Evolutionary conservation across 2,113 vertebrate species (phyloP).

Genomic region (Equus quagga): DNA sequence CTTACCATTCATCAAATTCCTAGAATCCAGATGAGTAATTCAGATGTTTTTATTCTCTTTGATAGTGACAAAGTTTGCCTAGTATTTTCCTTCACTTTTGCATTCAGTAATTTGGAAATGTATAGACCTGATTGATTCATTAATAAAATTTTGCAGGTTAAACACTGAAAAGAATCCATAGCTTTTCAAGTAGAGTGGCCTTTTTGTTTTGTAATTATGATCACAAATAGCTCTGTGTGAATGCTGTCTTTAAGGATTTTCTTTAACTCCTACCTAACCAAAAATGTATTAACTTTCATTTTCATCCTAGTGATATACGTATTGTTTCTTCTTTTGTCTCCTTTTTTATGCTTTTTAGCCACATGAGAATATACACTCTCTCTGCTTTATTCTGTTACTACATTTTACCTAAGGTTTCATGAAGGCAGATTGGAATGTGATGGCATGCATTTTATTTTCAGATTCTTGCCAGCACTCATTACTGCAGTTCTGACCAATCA

Average conservation of each 20-base stretch:
- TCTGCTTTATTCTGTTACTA: conserved; percentile 10
- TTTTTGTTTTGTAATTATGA: conserved; percentile 46
- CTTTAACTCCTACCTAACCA: background rate
- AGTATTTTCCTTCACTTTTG: conserved; percentile 13
- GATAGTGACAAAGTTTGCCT: conserved; percentile 29
- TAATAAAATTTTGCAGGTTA: conserved; percentile 15
- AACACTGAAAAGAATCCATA: conserved; percentile 48
- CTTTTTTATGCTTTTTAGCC: background rate
- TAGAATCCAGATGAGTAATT: background rate
- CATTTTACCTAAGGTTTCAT: conserved; percentile 37
- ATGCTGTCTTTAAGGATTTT: conserved; percentile 35
- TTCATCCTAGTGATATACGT: background rate
- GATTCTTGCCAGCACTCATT: conserved; percentile 97
- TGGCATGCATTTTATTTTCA: conserved; percentile 82
- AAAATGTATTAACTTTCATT: background rate
- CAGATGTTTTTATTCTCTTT: conserved; percentile 40
- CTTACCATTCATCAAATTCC: background rate
- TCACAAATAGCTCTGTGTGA: conserved; percentile 28
- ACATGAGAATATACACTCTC: background rate
- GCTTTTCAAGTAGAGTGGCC: conserved; percentile 40
- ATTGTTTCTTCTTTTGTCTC: background rate
- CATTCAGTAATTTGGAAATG: conserved; percentile 33
- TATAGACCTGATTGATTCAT: background rate
- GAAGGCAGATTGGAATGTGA: background rate
- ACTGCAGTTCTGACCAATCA: conserved; percentile 98